These are phyloP conservation scores for Penelope pileata DNA, from an alignment of 2,113 vertebrate genomes.

Conservation along the genomic window DNA sequence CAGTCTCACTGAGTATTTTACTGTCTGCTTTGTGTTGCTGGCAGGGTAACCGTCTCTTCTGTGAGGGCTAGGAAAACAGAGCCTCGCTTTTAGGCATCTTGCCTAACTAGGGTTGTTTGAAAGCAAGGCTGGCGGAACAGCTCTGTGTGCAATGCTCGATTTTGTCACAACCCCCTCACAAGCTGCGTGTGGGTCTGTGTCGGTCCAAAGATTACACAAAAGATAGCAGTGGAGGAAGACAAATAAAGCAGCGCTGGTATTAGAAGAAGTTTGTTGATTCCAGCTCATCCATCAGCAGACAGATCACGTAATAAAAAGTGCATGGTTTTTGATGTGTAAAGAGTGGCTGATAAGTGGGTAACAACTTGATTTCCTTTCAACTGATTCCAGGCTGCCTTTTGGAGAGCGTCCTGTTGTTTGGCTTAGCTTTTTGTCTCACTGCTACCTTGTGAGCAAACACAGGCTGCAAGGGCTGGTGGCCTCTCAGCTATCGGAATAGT, in stretches of 20 bases:
- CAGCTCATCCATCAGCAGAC: background rate
- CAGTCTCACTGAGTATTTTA: background rate
- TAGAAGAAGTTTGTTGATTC: background rate
- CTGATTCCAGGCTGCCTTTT: background rate
- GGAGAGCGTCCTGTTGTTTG: background rate
- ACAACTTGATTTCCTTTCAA: background rate
- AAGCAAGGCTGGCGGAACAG: background rate
- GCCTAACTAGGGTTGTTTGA: conserved; percentile 8
- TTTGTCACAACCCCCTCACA: background rate
- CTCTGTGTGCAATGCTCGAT: background rate
- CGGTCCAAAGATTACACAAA: background rate
- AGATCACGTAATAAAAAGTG: background rate
- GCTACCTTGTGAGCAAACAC: background rate
- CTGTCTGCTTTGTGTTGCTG: conserved; percentile 7
- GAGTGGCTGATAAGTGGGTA: background rate
- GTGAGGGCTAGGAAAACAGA: conserved; percentile 28
- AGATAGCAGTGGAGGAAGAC: background rate
- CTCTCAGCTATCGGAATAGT: background rate
- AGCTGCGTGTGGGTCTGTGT: background rate
- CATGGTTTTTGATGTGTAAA: background rate
- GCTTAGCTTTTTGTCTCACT: background rate
- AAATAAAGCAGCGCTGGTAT: background rate
- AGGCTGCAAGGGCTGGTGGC: background rate
- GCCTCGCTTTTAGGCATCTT: background rate
- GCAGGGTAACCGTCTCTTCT: conserved; percentile 7